Evolutionary conservation across 1,140 invertebrate species (phyloP).

Genomic region (Cotesia vestalis): DNA sequence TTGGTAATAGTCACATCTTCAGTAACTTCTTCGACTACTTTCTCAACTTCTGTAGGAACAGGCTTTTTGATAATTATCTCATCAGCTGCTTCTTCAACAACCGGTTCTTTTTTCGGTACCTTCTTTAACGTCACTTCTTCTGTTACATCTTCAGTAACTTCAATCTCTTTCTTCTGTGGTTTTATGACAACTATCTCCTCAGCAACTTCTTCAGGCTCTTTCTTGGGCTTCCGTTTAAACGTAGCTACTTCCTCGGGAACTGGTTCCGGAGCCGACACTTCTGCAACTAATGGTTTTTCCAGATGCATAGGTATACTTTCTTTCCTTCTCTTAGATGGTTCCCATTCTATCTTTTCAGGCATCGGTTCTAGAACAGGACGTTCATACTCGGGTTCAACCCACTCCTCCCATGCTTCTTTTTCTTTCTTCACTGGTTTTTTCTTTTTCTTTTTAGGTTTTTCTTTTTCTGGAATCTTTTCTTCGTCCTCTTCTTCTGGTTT

Average conservation of each 20-base stretch:
- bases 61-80: slow-evolving; percentile 48
- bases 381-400: slow-evolving; percentile 63
- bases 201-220: slow-evolving; percentile 47
- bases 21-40: slow-evolving; percentile 38
- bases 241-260: slow-evolving; percentile 43
- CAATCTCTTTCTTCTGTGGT: slow-evolving; percentile 44
- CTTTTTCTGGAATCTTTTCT: slow-evolving; percentile 38
- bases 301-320: slow-evolving; percentile 60
- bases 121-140: slow-evolving; percentile 55
- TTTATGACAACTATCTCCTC: slow-evolving; percentile 54
- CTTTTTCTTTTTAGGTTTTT: slow-evolving; percentile 55
- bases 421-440: slow-evolving; percentile 48
- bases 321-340: slow-evolving; percentile 32
- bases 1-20: slow-evolving; percentile 54
- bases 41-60: slow-evolving; percentile 43
- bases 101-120: slow-evolving; percentile 41
- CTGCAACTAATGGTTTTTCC: slow-evolving; percentile 56
- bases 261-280: slow-evolving; percentile 55
- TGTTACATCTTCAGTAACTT: slow-evolving; percentile 49
- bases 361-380: slow-evolving; percentile 61
- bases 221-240: slow-evolving; percentile 40
- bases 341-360: slow-evolving; percentile 63
- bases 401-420: slow-evolving; percentile 63
- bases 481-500: slow-evolving; percentile 50
- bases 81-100: slow-evolving; percentile 40